These are phyloP conservation scores for Sussaba pulchella DNA, from an alignment of 2,888 invertebrate genomes.

Conservation along the genomic window DNA sequence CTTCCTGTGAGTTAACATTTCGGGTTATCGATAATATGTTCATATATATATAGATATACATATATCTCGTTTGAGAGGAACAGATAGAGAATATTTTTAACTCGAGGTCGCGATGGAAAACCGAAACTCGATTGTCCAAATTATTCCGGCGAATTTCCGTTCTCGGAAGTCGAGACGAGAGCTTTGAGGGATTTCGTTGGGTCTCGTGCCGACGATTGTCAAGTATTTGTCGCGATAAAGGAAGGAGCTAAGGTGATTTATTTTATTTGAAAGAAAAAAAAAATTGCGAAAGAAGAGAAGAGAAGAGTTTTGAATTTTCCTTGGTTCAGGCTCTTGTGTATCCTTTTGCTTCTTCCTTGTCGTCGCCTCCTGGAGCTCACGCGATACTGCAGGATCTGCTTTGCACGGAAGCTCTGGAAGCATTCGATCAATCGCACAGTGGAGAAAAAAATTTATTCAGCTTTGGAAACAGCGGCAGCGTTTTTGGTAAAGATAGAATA, in stretches of 20 bases:
- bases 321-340: slow-evolving; percentile 60
- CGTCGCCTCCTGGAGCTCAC: slow-evolving; percentile 41
- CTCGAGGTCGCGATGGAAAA: slow-evolving; percentile 29
- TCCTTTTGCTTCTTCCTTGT: slow-evolving; percentile 47
- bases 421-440: slow-evolving; percentile 46
- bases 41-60: background rate
- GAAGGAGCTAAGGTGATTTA: slow-evolving; percentile 54
- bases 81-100: background rate
- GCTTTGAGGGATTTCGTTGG: slow-evolving; percentile 53
- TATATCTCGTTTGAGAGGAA: background rate
- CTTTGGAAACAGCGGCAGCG: slow-evolving; percentile 53
- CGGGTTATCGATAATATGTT: slow-evolving; percentile 12
- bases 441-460: slow-evolving; percentile 35
- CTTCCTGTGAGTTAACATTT: slow-evolving; percentile 45
- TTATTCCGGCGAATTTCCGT: slow-evolving; percentile 54
- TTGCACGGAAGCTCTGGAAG: slow-evolving; percentile 54
- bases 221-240: slow-evolving; percentile 59
- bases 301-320: background rate
- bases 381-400: slow-evolving; percentile 55
- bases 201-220: slow-evolving; percentile 10
- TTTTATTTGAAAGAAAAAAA: background rate
- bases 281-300: background rate
- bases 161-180: slow-evolving; percentile 59
- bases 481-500: slow-evolving; percentile 38
- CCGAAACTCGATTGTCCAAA: slow-evolving; percentile 27